Percentiles rank a stretch among this genome's conserved stretches.
These are phyloP conservation scores for Mormyrus proboscirostris DNA, from an alignment of 2,797 vertebrate species.

Conservation along the genomic window DNA sequence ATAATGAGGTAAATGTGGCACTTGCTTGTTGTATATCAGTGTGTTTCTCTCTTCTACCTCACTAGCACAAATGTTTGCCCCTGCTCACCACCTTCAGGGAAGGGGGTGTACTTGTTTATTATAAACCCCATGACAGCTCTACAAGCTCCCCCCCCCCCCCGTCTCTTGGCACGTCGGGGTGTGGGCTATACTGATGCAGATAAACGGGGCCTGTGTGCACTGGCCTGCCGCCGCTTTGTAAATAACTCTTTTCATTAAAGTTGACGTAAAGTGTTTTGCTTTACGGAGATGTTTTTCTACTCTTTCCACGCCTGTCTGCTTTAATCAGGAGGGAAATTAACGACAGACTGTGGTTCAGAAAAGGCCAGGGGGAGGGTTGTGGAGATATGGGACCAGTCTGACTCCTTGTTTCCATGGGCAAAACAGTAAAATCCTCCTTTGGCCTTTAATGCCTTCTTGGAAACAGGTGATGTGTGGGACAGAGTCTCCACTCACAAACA, in stretches of 20 bases:
- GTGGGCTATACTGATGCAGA: background rate
- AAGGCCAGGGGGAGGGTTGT: background rate
- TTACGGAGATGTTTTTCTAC: constrained; percentile 22
- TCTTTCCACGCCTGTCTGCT: background rate
- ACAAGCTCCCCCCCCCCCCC: background rate
- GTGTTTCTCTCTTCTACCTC: background rate
- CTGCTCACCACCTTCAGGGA: background rate
- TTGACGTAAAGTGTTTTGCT: constrained; percentile 36
- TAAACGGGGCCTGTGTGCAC: background rate
- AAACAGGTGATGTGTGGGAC: background rate
- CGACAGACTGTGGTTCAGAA: background rate
- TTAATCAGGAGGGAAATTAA: background rate
- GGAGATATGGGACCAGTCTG: background rate
- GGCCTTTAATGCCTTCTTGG: background rate
- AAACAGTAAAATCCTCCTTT: constrained; percentile 13
- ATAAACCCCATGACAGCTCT: background rate
- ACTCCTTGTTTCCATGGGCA: background rate
- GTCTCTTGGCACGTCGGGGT: background rate
- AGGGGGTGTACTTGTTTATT: background rate
- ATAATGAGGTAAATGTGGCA: background rate
- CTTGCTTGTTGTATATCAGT: background rate
- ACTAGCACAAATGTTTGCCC: background rate
- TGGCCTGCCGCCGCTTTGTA: constrained; percentile 20
- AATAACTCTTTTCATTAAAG: constrained; percentile 38
- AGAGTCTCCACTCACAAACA: background rate